These are phyloP conservation scores for Propsilocerus akamusi DNA, from an alignment of 1,140 invertebrate species.

Conservation along the genomic window DNA sequence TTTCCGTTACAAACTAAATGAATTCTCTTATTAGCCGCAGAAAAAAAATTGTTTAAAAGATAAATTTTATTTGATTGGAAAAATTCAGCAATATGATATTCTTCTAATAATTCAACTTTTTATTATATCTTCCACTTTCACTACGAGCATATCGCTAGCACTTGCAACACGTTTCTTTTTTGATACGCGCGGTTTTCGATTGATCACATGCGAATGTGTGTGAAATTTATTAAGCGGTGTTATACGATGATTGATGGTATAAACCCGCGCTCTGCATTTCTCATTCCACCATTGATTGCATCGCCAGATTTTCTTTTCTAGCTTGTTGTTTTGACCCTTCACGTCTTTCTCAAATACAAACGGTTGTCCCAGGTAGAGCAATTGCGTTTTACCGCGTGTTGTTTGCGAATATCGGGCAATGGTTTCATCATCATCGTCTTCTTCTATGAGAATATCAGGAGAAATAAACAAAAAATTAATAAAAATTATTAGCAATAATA, in stretches of 20 bases:
- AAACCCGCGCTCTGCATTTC: slow-evolving; percentile 21
- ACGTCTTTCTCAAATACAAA: slow-evolving; percentile 23
- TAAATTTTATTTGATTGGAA: too few relatives aligned
- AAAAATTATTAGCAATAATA: not conserved
- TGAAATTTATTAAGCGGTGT: slow-evolving; percentile 21
- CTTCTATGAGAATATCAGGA: slow-evolving; percentile 14
- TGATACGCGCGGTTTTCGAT: slow-evolving; percentile 19
- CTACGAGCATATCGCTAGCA: too few relatives aligned
- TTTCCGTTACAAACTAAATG: too few relatives aligned
- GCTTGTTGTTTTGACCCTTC: slow-evolving; percentile 12
- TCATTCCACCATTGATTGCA: slow-evolving; percentile 26
- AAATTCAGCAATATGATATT: too few relatives aligned
- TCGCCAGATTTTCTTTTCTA: slow-evolving; percentile 21
- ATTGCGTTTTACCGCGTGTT: slow-evolving; percentile 19
- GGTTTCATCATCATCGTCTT: not conserved
- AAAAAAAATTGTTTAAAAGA: too few relatives aligned
- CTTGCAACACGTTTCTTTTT: slow-evolving; percentile 3
- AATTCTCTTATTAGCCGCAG: too few relatives aligned
- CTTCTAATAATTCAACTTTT: too few relatives aligned
- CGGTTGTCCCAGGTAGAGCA: slow-evolving; percentile 22
- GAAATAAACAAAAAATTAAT: not conserved
- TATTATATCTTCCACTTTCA: too few relatives aligned
- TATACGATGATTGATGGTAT: slow-evolving; percentile 20
- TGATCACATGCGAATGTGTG: slow-evolving; percentile 23
- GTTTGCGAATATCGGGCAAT: slow-evolving; percentile 21